Base-by-base conservation (phyloP, 2,888 invertebrate species). In the Masnerella sp. region DNA sequence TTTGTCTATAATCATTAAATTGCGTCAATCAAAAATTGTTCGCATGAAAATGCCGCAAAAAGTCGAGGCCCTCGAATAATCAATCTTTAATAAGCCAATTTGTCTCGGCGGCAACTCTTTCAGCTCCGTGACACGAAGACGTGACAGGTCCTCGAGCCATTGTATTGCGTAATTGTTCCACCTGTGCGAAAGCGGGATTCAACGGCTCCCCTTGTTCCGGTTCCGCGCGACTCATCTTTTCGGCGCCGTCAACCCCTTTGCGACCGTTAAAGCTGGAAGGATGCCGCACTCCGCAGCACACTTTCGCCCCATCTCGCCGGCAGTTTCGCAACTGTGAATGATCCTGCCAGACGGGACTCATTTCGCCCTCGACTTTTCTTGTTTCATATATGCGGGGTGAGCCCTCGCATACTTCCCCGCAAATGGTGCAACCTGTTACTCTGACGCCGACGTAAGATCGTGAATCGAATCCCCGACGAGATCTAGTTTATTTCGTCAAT, bases 371-470 rank as follows among this genome's bases (percentile, higher is more conserved):
- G 47, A 47, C 15, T 49, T 42, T 52, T 51, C 38, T 61, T 30
- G 59, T 71, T 67, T 67, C 34, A 43, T 56, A 45, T 47, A 45
- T 54, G 20, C 28, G 14, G 43, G 12, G 42, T 47, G 14, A 18
- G 28, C 12, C 7, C 32, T 22, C 51, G 8, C 51, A 20, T 28
- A 43, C 36, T 36, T 32, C 2, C 42, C 5, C 11, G 11, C 9
- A 22, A 64, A 64, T 28, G 45, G 68, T 76, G 74, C 78, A 80
- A 83, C 81, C 81, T 82, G 75, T 76, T 47, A 22, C 42, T 9
- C 42, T 5, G 20, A 17, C 18, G 11, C 34, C 36, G 3, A 18
- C 43, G n/a, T 34, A 20, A 43, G 22, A 58, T 34, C 34, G 43
- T 43, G 34, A 32, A 43, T 58, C 58, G 43, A 43, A 58, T 32